Percentiles rank a stretch among this genome's conserved stretches.
phyloP scores from a whole-genome alignment of 1,140 invertebrate genomes.

The Zophobas atratus region DNA sequence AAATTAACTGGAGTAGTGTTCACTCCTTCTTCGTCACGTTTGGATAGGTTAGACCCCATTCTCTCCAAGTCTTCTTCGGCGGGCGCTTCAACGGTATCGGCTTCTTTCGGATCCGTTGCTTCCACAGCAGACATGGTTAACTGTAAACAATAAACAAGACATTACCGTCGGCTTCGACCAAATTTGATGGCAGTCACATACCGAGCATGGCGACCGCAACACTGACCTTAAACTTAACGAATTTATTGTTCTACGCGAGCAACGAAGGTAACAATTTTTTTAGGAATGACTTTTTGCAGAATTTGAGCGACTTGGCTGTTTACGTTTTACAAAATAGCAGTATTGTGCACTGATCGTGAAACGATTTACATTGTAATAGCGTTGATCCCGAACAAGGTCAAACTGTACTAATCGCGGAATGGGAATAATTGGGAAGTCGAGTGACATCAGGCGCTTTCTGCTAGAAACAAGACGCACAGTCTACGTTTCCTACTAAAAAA shows the following conservation, averaged over 20 bases:
- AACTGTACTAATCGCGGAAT: background rate
- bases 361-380: constrained; percentile 2
- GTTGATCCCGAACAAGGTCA: constrained; percentile 24
- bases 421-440: background rate
- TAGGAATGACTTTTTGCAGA: background rate
- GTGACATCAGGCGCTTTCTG: background rate
- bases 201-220: constrained; percentile 14
- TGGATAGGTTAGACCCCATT: constrained; percentile 51
- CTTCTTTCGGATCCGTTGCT: constrained; percentile 22
- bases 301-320: background rate
- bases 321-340: constrained; percentile 1
- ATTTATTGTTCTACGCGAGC: constrained; percentile 14
- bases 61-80: constrained; percentile 32
- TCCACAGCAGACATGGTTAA: constrained; percentile 49
- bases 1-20: constrained; percentile 21
- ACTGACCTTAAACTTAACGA: constrained; percentile 36
- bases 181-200: constrained; percentile 26
- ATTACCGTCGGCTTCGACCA: background rate
- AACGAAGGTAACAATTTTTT: constrained; percentile 24
- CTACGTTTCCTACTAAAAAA: background rate
- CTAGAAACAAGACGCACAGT: background rate
- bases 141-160: constrained; percentile 47
- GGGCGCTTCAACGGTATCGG: constrained; percentile 1
- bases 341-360: constrained; percentile 16
- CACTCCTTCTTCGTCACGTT: background rate